Evolutionary conservation across 1,140 invertebrate genomes (phyloP).

Genomic region (Trialeurodes vaporariorum): DNA sequence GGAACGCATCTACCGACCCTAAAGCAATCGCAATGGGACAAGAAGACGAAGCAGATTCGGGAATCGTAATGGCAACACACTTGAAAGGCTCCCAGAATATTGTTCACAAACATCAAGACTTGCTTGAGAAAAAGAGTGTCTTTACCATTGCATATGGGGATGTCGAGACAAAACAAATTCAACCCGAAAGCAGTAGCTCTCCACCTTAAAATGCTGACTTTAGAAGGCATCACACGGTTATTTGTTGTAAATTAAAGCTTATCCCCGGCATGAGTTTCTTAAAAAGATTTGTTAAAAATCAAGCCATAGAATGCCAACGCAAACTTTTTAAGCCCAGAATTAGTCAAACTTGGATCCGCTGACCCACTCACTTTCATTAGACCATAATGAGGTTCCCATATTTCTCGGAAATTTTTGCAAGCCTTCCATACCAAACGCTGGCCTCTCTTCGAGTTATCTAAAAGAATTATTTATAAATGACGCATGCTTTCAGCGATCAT

Average conservation of each 20-base stretch:
- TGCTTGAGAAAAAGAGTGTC: constrained; percentile 84
- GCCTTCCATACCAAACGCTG: too few species aligned
- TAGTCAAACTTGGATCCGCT: not conserved
- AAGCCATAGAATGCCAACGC: not conserved
- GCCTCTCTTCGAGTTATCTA: too few species aligned
- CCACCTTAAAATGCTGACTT: constrained; percentile 20
- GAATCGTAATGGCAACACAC: constrained; percentile 48
- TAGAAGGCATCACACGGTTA: too few species aligned
- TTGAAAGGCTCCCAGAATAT: not conserved
- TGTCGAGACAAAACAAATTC: constrained; percentile 51
- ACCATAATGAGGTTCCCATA: not conserved
- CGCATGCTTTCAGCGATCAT: too few species aligned
- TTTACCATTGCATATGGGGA: constrained; percentile 87
- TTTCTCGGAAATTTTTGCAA: too few species aligned
- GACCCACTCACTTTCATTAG: not conserved
- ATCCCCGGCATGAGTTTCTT: too few species aligned
- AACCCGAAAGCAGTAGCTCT: constrained; percentile 41
- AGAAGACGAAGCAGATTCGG: constrained; percentile 49
- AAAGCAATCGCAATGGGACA: constrained; percentile 16
- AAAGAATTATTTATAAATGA: too few species aligned
- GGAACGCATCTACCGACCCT: not conserved
- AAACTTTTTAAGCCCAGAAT: not conserved
- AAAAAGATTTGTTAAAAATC: not conserved
- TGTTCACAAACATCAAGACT: constrained; percentile 45
- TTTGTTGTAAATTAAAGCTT: too few species aligned